A percentile compares a stretch with the other conserved stretches of the same genome.
These are phyloP conservation scores for Calypte anna DNA, from an alignment of 2,113 vertebrate species.

Conservation along the genomic window DNA sequence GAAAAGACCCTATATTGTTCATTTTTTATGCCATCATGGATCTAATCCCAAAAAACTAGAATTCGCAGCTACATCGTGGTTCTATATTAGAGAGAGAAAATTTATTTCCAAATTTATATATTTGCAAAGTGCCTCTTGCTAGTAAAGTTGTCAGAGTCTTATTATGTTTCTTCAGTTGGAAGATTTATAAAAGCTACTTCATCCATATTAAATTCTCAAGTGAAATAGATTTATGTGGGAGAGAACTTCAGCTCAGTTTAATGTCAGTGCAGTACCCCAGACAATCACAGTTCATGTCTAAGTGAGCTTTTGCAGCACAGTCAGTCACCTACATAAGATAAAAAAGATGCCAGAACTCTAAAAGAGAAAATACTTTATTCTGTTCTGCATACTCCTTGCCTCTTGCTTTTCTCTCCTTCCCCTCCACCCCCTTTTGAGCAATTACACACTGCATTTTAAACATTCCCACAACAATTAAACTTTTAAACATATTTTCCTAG, in stretches of 20 bases:
- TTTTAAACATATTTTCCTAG: neutral
- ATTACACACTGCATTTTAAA: neutral
- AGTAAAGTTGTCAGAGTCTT: conserved; percentile 13
- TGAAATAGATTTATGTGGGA: conserved; percentile 44
- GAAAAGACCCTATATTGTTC: neutral
- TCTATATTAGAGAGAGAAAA: conserved; percentile 4
- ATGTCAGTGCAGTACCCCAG: neutral
- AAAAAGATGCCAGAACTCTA: neutral
- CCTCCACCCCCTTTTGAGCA: neutral
- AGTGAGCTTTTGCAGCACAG: conserved; percentile 38
- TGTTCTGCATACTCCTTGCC: neutral
- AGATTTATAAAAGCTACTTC: conserved; percentile 23
- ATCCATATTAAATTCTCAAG: conserved; percentile 43
- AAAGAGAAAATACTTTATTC: neutral
- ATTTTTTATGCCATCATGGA: neutral
- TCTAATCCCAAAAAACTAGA: neutral
- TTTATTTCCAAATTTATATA: neutral
- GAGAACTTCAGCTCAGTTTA: conserved; percentile 27
- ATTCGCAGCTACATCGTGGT: neutral
- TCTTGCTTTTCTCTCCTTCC: neutral
- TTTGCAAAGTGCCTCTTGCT: neutral
- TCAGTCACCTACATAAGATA: conserved; percentile 4
- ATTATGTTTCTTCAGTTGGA: neutral
- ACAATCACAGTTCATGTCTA: conserved; percentile 42
- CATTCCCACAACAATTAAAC: neutral